A percentile compares a stretch with the other conserved stretches of the same genome.
These are phyloP conservation scores for Sander vitreus DNA, from an alignment of 2,113 vertebrate species.

Conservation along the genomic window DNA sequence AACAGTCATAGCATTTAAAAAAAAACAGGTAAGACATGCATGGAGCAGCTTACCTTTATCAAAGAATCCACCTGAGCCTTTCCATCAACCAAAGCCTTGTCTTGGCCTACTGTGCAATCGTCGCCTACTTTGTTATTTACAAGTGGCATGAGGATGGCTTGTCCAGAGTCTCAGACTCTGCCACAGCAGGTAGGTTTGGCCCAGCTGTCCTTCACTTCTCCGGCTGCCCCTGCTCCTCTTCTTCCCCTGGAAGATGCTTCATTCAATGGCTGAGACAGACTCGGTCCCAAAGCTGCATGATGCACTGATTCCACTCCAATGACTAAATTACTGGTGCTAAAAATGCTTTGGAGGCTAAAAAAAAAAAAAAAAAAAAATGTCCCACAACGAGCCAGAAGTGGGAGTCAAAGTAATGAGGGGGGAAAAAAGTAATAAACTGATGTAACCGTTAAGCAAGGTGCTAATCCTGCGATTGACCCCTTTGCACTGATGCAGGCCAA, in stretches of 20 bases:
- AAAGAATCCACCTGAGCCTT: constrained; percentile 81
- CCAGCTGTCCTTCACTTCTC: constrained; percentile 59
- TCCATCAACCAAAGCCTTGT: constrained; percentile 71
- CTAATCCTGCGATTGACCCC: constrained; percentile 84
- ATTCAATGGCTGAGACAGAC: constrained; percentile 60
- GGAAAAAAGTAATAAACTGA: constrained; percentile 59
- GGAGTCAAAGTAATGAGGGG: constrained; percentile 28
- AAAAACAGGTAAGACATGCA: neutral
- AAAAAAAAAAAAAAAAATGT: neutral
- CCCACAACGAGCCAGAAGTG: constrained; percentile 4
- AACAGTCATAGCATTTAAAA: neutral
- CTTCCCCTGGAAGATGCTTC: constrained; percentile 56
- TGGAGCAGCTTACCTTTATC: constrained; percentile 76
- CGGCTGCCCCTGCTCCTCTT: constrained; percentile 55
- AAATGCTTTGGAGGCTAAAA: constrained; percentile 29
- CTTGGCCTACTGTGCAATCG: constrained; percentile 66
- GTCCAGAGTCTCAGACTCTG: constrained; percentile 63
- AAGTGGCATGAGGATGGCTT: constrained; percentile 79
- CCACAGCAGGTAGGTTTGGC: constrained; percentile 63
- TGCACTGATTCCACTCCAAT: constrained; percentile 10
- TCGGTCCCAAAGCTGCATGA: constrained; percentile 49
- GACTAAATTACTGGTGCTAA: neutral
- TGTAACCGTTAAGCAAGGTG: constrained; percentile 69
- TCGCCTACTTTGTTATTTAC: constrained; percentile 83
- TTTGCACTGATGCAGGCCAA: constrained; percentile 78